phyloP scores from a whole-genome alignment of 2,113 vertebrate genomes.

The Gnathonemus longibarbis region DNA sequence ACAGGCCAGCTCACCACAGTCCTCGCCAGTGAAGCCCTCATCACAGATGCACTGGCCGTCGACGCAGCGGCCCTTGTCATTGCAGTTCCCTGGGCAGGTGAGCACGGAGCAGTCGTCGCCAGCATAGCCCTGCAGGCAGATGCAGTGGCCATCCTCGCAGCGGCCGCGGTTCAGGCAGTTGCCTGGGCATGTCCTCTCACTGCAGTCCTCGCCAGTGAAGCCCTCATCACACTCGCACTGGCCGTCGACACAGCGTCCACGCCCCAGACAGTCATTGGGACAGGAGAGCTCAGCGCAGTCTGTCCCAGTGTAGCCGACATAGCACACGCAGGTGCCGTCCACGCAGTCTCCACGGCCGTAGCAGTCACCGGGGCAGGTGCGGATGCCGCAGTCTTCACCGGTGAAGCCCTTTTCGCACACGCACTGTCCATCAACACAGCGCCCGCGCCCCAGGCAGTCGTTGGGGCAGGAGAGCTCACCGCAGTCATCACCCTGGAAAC shows the following conservation, averaged over 20 bases:
- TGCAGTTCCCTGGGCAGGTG: constrained; percentile 70
- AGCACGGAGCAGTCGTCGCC: constrained; percentile 66
- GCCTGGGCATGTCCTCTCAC: constrained; percentile 69
- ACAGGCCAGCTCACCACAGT: constrained; percentile 62
- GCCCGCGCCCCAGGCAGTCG: constrained; percentile 69
- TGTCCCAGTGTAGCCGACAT: constrained; percentile 62
- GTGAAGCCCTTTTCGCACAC: constrained; percentile 67
- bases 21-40: constrained; percentile 71
- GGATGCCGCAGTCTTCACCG: constrained; percentile 68
- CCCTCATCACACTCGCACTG: constrained; percentile 73
- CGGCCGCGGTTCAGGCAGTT: constrained; percentile 70
- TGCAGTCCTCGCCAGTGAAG: constrained; percentile 72
- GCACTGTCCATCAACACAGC: constrained; percentile 69
- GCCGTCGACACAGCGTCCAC: constrained; percentile 73
- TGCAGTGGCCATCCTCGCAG: constrained; percentile 71
- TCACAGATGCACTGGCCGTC: constrained; percentile 74
- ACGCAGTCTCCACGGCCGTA: constrained; percentile 66
- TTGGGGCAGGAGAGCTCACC: constrained; percentile 68
- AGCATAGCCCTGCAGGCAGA: constrained; percentile 72
- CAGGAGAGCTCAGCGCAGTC: constrained; percentile 74
- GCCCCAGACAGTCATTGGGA: constrained; percentile 67
- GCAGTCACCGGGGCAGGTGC: constrained; percentile 77
- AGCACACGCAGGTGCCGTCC: constrained; percentile 75
- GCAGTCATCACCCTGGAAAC: constrained; percentile 75
- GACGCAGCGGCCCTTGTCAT: constrained; percentile 65